Conservation (phyloP, 2,797 vertebrate genomes). For the Coregonus ussuriensis region DNA sequence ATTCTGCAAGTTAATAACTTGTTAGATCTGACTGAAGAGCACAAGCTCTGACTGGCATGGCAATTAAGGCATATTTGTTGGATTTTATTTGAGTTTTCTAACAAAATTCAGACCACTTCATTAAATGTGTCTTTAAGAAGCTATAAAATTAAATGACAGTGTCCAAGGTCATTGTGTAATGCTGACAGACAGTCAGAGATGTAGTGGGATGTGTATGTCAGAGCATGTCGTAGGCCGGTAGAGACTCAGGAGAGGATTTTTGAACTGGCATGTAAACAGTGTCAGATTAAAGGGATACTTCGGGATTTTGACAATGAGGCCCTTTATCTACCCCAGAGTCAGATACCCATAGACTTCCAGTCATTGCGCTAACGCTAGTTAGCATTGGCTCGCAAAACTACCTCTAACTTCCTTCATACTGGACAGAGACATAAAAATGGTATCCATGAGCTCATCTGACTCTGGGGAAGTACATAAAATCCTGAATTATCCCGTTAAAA, state of each 20-base stretch:
- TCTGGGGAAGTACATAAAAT: too few relatives aligned
- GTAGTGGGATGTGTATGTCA: constrained; percentile 35
- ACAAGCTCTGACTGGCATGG: constrained; percentile 53
- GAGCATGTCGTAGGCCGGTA: constrained; percentile 22
- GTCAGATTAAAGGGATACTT: constrained; percentile 25
- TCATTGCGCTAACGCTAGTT: too few relatives aligned
- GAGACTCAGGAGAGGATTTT: constrained; percentile 44
- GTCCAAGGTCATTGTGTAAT: constrained; percentile 38
- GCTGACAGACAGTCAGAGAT: constrained; percentile 37
- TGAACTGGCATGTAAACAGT: constrained; percentile 39
- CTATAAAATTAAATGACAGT: not conserved
- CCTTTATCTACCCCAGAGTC: too few relatives aligned
- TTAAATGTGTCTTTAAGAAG: constrained; percentile 31
- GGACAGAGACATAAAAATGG: too few relatives aligned
- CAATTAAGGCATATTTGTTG: constrained; percentile 62
- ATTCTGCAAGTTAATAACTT: constrained; percentile 34
- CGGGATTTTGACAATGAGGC: too few relatives aligned
- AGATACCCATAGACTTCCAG: too few relatives aligned
- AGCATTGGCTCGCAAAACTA: too few relatives aligned
- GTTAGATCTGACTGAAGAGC: constrained; percentile 50
- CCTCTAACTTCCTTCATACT: too few relatives aligned
- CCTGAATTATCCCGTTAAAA: constrained; percentile 4
- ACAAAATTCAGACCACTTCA: constrained; percentile 43
- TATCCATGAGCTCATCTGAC: too few relatives aligned
- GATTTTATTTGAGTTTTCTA: constrained; percentile 52